Evolutionary conservation across 2,888 invertebrate genomes (phyloP).

Genomic region (Aleiodes testaceus): DNA sequence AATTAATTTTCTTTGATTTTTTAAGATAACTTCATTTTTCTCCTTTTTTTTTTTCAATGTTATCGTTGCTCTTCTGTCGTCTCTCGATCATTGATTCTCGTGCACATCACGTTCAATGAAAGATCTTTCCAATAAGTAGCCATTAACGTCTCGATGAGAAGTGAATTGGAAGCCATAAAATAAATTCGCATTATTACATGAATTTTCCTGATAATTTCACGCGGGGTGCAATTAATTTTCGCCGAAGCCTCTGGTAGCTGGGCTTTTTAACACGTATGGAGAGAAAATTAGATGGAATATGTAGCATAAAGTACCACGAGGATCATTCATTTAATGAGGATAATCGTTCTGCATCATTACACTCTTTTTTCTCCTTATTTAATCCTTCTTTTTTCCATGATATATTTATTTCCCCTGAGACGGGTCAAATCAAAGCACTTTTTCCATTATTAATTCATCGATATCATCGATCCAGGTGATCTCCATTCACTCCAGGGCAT

Average conservation of each 20-base stretch:
- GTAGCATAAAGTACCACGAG: too few species aligned
- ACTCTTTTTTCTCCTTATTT: neutral
- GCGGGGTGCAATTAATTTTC: neutral
- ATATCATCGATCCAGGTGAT: too few species aligned
- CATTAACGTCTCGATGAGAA: conserved; percentile 9
- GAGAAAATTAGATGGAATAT: neutral
- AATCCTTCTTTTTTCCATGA: neutral
- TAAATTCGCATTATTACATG: neutral
- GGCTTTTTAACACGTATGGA: conserved; percentile 15
- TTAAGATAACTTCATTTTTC: neutral
- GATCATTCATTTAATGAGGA: too few species aligned
- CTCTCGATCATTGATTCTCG: neutral
- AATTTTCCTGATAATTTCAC: neutral
- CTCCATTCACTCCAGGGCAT: too few species aligned
- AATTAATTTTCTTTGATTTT: too few species aligned
- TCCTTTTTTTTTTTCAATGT: neutral
- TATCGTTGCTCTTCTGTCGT: neutral
- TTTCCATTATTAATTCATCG: too few species aligned
- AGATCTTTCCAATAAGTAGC: conserved; percentile 1
- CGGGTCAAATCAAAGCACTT: too few species aligned
- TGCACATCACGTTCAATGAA: neutral
- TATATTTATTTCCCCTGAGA: neutral
- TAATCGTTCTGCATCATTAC: too few species aligned
- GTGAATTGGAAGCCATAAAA: neutral
- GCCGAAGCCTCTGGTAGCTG: neutral